Conservation (phyloP, 2,888 invertebrate genomes). For the Lochmaea capreae region DNA sequence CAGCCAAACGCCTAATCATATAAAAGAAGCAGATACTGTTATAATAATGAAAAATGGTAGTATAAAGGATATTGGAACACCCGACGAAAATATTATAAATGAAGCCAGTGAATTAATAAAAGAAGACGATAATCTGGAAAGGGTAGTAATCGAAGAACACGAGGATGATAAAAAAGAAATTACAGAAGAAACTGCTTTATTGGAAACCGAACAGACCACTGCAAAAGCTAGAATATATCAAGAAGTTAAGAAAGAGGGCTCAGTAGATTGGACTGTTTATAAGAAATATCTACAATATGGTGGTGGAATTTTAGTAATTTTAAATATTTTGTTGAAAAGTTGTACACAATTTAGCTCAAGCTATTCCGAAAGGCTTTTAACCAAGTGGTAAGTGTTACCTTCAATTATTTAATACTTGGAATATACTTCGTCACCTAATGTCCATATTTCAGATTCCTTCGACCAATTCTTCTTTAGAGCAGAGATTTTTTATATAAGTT, state of each 20-base stretch:
- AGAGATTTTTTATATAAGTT: too few species aligned
- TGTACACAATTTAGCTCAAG: slow-evolving; percentile 52
- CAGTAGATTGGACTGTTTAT: slow-evolving; percentile 51
- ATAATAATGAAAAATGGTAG: slow-evolving; percentile 62
- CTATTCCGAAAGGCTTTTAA: slow-evolving; percentile 54
- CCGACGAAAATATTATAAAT: slow-evolving; percentile 75
- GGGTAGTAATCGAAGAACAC: slow-evolving; percentile 61
- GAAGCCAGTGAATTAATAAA: slow-evolving; percentile 74
- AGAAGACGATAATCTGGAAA: slow-evolving; percentile 43
- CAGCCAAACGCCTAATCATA: slow-evolving; percentile 76
- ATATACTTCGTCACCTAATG: too few species aligned
- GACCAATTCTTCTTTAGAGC: too few species aligned
- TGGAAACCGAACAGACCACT: slow-evolving; percentile 44
- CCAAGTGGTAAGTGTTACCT: slow-evolving; percentile 48
- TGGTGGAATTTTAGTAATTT: slow-evolving; percentile 49
- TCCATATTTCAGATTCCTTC: too few species aligned
- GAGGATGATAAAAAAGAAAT: slow-evolving; percentile 37
- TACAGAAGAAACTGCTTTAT: slow-evolving; percentile 24
- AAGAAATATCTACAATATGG: slow-evolving; percentile 53
- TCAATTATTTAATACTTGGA: too few species aligned
- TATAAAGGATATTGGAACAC: slow-evolving; percentile 72
- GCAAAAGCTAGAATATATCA: slow-evolving; percentile 51
- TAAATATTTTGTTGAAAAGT: slow-evolving; percentile 50
- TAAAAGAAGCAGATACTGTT: slow-evolving; percentile 64
- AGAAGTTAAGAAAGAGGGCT: slow-evolving; percentile 54